phyloP scores from a whole-genome alignment of 2,888 invertebrate genomes.

The Apamea monoglypha region DNA sequence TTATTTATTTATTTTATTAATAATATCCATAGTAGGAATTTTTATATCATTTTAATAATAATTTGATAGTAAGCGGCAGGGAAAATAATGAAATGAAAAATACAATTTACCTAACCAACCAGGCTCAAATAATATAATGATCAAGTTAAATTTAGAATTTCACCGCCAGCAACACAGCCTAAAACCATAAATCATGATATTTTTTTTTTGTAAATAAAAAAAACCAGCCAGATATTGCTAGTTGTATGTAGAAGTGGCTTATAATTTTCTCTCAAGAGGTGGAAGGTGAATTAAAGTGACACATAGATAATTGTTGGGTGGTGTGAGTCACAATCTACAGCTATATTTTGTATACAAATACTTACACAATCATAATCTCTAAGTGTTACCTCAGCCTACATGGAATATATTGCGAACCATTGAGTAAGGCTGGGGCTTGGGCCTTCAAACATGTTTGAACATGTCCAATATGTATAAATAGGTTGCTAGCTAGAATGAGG shows the following conservation, averaged over 20 bases:
- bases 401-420: constrained; percentile 57
- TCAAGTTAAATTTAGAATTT: not conserved
- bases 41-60: not conserved
- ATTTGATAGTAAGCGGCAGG: not conserved
- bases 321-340: constrained; percentile 50
- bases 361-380: constrained; percentile 37
- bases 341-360: constrained; percentile 58
- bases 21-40: not conserved
- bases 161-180: not conserved
- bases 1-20: too few species aligned
- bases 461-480: constrained; percentile 54
- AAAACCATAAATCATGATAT: not conserved
- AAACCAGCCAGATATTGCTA: not conserved
- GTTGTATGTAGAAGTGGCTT: constrained; percentile 11
- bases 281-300: constrained; percentile 45
- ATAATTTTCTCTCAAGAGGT: constrained; percentile 32
- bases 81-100: constrained; percentile 10
- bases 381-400: constrained; percentile 57
- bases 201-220: not conserved
- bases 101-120: not conserved
- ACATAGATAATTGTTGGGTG: constrained; percentile 36
- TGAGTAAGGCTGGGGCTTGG: constrained; percentile 62
- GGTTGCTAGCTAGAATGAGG: constrained; percentile 11
- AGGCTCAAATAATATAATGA: not conserved
- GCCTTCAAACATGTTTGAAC: constrained; percentile 71